Percentiles rank a stretch among this genome's conserved stretches.
These are phyloP conservation scores for Philypnodon macrostomus DNA, from an alignment of 2,797 vertebrate genomes.

Conservation along the genomic window DNA sequence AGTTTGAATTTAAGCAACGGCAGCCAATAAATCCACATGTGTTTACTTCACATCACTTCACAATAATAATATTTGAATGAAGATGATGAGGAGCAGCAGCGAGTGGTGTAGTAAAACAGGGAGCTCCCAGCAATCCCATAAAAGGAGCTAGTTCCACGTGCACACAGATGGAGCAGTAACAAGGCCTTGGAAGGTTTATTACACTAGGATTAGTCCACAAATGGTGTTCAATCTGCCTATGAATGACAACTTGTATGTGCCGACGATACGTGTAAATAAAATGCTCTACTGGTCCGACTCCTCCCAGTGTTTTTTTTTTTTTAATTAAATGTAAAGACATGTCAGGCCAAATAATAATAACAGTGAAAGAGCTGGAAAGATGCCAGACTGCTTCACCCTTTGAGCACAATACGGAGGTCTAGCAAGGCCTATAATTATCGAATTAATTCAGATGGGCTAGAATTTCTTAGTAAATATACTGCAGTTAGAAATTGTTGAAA, in stretches of 20 bases:
- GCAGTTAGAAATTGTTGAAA: too few relatives aligned
- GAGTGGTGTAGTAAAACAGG: slow-evolving; percentile 39
- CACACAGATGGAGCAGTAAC: slow-evolving; percentile 38
- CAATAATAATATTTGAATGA: too few relatives aligned
- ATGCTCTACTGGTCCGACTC: background rate
- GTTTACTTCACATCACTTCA: too few relatives aligned
- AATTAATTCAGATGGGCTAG: too few relatives aligned
- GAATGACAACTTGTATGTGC: slow-evolving; percentile 16
- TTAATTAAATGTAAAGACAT: slow-evolving; percentile 39
- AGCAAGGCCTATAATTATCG: too few relatives aligned
- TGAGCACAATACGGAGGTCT: background rate
- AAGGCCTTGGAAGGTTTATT: slow-evolving; percentile 57
- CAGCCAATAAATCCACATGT: too few relatives aligned
- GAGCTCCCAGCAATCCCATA: slow-evolving; percentile 45
- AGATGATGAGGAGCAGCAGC: too few relatives aligned
- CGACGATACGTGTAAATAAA: slow-evolving; percentile 21
- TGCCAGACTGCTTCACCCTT: slow-evolving; percentile 37
- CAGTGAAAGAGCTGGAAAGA: slow-evolving; percentile 33
- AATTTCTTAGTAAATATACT: too few relatives aligned
- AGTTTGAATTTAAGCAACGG: too few relatives aligned
- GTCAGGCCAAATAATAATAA: slow-evolving; percentile 48
- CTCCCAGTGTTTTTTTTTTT: slow-evolving; percentile 32
- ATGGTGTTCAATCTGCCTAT: slow-evolving; percentile 33
- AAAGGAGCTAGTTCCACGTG: slow-evolving; percentile 26
- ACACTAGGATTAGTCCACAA: slow-evolving; percentile 64